Percentiles rank a stretch among this genome's conserved stretches.
phyloP scores from a whole-genome alignment of 2,888 invertebrate genomes.

The Athalia cordata region DNA sequence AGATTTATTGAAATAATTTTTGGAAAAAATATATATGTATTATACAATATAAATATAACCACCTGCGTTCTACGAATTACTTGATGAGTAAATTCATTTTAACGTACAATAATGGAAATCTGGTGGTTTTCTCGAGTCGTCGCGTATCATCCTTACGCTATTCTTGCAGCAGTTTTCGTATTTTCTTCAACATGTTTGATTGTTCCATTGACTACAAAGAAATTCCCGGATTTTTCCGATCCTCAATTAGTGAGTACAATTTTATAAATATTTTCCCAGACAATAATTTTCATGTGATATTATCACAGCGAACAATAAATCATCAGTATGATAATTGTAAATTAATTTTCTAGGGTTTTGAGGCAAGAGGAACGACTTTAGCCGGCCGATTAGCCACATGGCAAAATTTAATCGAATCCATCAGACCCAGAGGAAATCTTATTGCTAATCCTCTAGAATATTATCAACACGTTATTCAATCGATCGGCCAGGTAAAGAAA shows the following conservation, averaged over 20 bases:
- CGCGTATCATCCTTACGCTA: slow-evolving; percentile 81
- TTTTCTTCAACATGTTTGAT: slow-evolving; percentile 81
- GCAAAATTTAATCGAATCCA: slow-evolving; percentile 88
- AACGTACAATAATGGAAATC: slow-evolving; percentile 51
- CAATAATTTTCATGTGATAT: not conserved
- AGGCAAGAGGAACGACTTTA: slow-evolving; percentile 91
- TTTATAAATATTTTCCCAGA: not conserved
- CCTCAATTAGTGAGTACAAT: slow-evolving; percentile 82
- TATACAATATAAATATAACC: slow-evolving; percentile 4
- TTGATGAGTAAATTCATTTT: not conserved
- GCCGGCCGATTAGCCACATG: slow-evolving; percentile 88
- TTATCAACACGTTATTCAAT: slow-evolving; percentile 62
- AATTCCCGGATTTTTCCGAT: slow-evolving; percentile 88
- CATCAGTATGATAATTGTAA: slow-evolving; percentile 27
- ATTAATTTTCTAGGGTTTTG: slow-evolving; percentile 83
- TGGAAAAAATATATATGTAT: not conserved
- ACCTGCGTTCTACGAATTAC: not conserved
- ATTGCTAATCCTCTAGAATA: slow-evolving; percentile 81
- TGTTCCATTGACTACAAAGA: slow-evolving; percentile 79
- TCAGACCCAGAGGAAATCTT: slow-evolving; percentile 81
- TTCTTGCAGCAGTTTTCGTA: slow-evolving; percentile 79
- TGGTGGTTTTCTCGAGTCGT: slow-evolving; percentile 81
- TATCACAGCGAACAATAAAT: not conserved
- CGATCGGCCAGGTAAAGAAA: slow-evolving; percentile 54
- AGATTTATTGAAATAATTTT: not conserved